Conservation (phyloP, 2,113 vertebrate species). For the Mionectes macconnelli region DNA sequence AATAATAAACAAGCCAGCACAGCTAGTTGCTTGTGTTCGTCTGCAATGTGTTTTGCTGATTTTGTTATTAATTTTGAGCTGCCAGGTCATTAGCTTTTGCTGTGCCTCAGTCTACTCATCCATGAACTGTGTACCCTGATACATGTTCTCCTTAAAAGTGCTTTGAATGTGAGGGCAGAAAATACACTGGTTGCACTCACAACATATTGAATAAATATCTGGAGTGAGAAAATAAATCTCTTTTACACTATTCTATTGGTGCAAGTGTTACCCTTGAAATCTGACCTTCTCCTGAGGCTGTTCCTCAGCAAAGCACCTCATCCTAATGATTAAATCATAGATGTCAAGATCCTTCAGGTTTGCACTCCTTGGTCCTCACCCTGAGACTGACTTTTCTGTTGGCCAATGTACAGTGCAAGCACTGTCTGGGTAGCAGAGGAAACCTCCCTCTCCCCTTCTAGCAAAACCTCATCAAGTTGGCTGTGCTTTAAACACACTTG, state of each 20-base stretch:
- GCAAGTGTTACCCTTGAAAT: constrained; percentile 6
- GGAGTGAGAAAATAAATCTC: neutral
- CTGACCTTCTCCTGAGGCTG: neutral
- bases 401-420: neutral
- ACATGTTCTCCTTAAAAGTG: neutral
- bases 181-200: neutral
- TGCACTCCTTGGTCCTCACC: neutral
- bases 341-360: constrained; percentile 12
- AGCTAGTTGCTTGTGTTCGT: neutral
- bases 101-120: neutral
- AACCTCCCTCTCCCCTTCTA: neutral
- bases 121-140: neutral
- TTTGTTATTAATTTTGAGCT: neutral
- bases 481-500: neutral
- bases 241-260: neutral
- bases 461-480: neutral
- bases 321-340: constrained; percentile 17
- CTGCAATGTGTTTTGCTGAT: neutral
- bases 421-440: neutral
- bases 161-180: neutral
- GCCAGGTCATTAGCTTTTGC: neutral
- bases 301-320: neutral
- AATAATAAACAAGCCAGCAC: neutral
- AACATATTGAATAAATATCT: neutral
- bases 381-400: neutral